A percentile compares a stretch with the other conserved stretches of the same genome.
Evolutionary conservation across 2,888 invertebrate species (phyloP).

Genomic region (Cylindroiulus punctatus): DNA sequence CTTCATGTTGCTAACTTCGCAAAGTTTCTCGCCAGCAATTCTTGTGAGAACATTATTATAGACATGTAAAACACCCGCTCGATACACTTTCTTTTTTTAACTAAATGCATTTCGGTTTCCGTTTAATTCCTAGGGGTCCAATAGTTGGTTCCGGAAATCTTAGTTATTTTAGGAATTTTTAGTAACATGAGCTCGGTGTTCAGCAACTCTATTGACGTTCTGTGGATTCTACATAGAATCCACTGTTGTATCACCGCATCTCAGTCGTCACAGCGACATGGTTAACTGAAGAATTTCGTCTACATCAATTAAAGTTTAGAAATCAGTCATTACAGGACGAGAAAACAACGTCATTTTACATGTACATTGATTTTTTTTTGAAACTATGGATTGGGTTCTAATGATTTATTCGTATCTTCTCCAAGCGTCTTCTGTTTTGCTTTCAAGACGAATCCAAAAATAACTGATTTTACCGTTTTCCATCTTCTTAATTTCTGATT

Average conservation of each 20-base stretch:
- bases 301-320: neutral
- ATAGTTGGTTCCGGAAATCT: neutral
- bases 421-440: too few species aligned
- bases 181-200: neutral
- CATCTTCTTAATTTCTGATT: too few species aligned
- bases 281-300: neutral
- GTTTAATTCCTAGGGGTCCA: too few species aligned
- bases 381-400: too few species aligned
- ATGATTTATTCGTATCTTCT: too few species aligned
- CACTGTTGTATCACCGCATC: neutral
- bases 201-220: neutral
- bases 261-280: neutral
- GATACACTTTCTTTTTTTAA: neutral
- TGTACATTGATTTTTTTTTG: neutral
- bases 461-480: too few species aligned
- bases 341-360: too few species aligned
- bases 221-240: neutral
- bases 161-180: neutral
- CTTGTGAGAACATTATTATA: neutral
- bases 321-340: neutral
- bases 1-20: neutral
- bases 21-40: neutral
- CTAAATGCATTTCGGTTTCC: neutral
- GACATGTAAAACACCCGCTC: neutral
- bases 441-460: too few species aligned